Evolutionary conservation across 2,888 invertebrate genomes (phyloP), one percentile per base, ranked within the genome.

Genomic region (Epinotia ramella): DNA sequence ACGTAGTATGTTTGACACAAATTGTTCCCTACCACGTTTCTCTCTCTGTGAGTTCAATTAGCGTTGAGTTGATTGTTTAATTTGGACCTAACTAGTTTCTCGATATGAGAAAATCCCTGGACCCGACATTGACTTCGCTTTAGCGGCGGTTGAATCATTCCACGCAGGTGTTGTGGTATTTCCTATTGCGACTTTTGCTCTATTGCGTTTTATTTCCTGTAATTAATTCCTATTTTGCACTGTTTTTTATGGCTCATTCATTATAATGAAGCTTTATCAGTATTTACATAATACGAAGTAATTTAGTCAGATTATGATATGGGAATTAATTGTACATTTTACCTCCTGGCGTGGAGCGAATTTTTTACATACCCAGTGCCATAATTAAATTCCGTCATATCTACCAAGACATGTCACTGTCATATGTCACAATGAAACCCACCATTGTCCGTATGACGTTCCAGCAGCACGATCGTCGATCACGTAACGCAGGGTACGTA

Each of bases 141-240:
- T 28, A 20, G 6, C 13, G 28, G 46, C 20, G 33, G 70, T 65
- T 75, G 75, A 75, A 59, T 70, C 70, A 75, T 75, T 70, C 40
- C 28, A 65, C 70, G 65, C 74, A 74, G 64, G 53, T 70, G 65
- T 28, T 56, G 57, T 72, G 76, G 72, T 62, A 76, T 72, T 76
- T 76, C 72, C 76, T 76, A 46, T 76, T 63, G 67, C 71, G 67
- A 63, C 56, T 68, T 16, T 56, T 67, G 71, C 65, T 71, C 60
- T 65, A n/a, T 6, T 56, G 56, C 33, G 24, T 62, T 60, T 40
- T 62, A 40, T 72, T 72, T 76, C 76, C 76, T 76, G 66, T 62
- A 56, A 44, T 62, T 62, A 44, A 20, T 67, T 60, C 53, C 57
- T 62, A 44, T 24, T 60, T 73, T 24, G 13, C 49, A 60, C 28